A percentile compares a stretch with the other conserved stretches of the same genome.
phyloP scores from a whole-genome alignment of 1,140 invertebrate species.

The Trichomalopsis sarcophagae region DNA sequence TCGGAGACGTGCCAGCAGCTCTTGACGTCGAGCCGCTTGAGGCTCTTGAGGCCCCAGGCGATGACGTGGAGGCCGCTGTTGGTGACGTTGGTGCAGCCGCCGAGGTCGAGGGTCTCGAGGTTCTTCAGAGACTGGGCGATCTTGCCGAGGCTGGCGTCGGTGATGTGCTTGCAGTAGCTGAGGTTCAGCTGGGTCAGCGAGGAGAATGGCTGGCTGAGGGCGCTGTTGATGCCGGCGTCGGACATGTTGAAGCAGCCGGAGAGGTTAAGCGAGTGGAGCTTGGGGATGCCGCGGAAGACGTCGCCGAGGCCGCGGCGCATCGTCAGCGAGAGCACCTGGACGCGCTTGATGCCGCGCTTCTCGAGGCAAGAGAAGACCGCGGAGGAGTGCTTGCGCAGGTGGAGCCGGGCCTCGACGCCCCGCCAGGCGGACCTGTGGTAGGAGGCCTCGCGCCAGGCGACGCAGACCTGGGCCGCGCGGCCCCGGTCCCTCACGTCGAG shows the following conservation, averaged over 20 bases:
- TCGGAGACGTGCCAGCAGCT: constrained; percentile 95
- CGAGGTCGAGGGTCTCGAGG: constrained; percentile 89
- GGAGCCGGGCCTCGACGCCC: constrained; percentile 92
- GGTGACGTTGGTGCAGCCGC: constrained; percentile 93
- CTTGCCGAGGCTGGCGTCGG: constrained; percentile 87
- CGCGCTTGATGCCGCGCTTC: constrained; percentile 88
- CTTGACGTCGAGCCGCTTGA: constrained; percentile 89
- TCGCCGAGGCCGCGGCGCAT: constrained; percentile 89
- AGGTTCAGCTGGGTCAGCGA: constrained; percentile 88
- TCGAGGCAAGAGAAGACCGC: constrained; percentile 90
- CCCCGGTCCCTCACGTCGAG: constrained; percentile 92
- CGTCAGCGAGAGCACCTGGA: constrained; percentile 93
- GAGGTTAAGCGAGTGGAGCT: constrained; percentile 90
- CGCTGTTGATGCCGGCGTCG: constrained; percentile 86
- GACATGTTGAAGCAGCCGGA: constrained; percentile 96
- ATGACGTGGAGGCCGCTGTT: constrained; percentile 90
- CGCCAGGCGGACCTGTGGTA: constrained; percentile 95
- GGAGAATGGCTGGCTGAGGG: constrained; percentile 84
- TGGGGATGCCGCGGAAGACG: constrained; percentile 89
- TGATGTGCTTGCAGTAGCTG: constrained; percentile 95
- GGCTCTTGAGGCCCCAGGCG: constrained; percentile 88
- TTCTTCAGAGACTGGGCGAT: constrained; percentile 92
- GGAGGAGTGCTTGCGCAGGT: constrained; percentile 88
- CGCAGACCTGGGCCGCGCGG: constrained; percentile 91
- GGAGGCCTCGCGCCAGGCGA: constrained; percentile 91